Conservation (phyloP, 1,140 invertebrate species). For the Episyrphus balteatus region DNA sequence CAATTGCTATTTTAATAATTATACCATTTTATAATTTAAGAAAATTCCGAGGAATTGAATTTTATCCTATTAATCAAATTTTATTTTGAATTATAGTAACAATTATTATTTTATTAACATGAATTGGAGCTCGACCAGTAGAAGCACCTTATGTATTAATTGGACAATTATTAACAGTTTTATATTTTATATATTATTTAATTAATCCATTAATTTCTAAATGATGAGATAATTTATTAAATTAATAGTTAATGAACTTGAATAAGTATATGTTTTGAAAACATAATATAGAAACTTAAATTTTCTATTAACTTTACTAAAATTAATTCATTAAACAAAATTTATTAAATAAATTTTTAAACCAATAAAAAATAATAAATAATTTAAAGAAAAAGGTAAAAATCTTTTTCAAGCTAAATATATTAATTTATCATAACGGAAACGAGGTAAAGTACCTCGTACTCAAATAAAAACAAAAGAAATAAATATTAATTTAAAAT, state of each 20-base stretch:
- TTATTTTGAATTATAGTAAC: slow-evolving; percentile 45
- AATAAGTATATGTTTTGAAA: slow-evolving; percentile 54
- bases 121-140: slow-evolving; percentile 51
- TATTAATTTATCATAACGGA: no score
- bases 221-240: slow-evolving; percentile 42
- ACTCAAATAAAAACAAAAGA: slow-evolving; percentile 46
- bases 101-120: slow-evolving; percentile 48
- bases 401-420: no score
- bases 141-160: slow-evolving; percentile 49
- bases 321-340: no score
- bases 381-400: no score
- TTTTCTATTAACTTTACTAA: no score
- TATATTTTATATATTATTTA: slow-evolving; percentile 47
- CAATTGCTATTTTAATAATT: slow-evolving; percentile 50
- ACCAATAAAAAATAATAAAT: no score
- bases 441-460: no score
- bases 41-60: slow-evolving; percentile 42
- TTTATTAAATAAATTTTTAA: no score
- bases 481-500: slow-evolving; percentile 40
- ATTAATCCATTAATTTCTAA: slow-evolving; percentile 38
- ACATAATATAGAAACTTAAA: no score
- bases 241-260: slow-evolving; percentile 47
- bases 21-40: slow-evolving; percentile 42
- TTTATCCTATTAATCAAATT: slow-evolving; percentile 47
- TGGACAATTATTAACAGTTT: no score